phyloP scores from a whole-genome alignment of 2,888 invertebrate genomes.

The Linnaemya vulpina region DNA sequence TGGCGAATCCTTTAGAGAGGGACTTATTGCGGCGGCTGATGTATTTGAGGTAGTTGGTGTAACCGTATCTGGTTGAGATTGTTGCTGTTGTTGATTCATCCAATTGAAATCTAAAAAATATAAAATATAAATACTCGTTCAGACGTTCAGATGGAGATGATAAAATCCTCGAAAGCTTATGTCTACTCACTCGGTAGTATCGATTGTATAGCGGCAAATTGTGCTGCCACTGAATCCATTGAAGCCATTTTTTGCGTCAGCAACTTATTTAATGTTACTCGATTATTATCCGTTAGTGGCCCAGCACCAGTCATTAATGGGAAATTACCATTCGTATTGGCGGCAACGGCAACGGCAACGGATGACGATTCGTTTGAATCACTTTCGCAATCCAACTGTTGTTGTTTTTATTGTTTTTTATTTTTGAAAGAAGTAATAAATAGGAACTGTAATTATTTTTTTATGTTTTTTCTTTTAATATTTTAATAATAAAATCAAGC shows the following conservation, averaged over 20 bases:
- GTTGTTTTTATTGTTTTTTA: no score
- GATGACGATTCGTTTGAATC: conserved; percentile 84
- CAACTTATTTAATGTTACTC: conserved; percentile 77
- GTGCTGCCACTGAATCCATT: conserved; percentile 88
- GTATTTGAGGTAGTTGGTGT: conserved; percentile 83
- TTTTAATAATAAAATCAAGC: no score
- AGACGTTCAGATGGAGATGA: background rate
- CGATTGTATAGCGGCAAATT: conserved; percentile 86
- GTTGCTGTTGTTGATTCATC: conserved; percentile 74
- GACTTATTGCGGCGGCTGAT: conserved; percentile 81
- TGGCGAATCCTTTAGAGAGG: conserved; percentile 83
- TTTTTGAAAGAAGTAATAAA: background rate
- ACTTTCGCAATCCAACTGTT: conserved; percentile 86
- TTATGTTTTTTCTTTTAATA: no score
- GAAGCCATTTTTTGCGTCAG: conserved; percentile 84
- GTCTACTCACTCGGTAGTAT: conserved; percentile 78
- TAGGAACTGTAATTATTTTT: background rate
- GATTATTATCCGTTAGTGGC: conserved; percentile 76
- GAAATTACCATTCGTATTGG: conserved; percentile 65
- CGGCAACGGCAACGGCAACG: conserved; percentile 29
- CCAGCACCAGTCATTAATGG: conserved; percentile 81
- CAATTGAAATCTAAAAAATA: conserved; percentile 72
- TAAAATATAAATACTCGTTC: background rate
- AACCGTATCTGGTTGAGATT: conserved; percentile 79
- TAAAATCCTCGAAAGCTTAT: background rate